Base-by-base conservation (phyloP, 1,140 invertebrate species). In the Luehdorfia chinensis region DNA sequence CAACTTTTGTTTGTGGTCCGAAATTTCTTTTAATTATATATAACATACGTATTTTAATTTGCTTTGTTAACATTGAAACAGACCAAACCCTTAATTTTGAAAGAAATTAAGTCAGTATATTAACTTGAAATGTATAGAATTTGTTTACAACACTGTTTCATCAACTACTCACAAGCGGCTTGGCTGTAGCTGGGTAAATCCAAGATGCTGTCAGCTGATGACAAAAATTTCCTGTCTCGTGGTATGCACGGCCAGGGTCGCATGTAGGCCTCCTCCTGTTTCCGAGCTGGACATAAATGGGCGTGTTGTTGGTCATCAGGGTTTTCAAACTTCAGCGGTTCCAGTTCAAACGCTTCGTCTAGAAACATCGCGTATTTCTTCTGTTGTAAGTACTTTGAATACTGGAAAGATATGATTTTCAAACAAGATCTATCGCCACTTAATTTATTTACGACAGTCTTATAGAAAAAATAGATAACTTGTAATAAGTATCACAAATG, bases 171-270 rank as follows among this genome's bases (percentile, higher is more conserved):
- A 84, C 80, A 83, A 12, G 51, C 39, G 5, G 76, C 75, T 30
- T 63, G 49, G 31, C 77, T 74, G 25, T 80, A 84, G 9, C 52
- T 55, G 3, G 80, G 80, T 9, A 84, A 31, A 36, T 84, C 80
- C 7, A 84, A 50, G 3, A 84, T 68, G 46, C 69, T 84, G 28
- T 80, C 71, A n/a, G 76, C 76, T 1, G 76, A 70, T 0, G 71
- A 66, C n/a, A 84, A 55, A 33, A 63, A 77, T 12, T 55, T 55
- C 37, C 54, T 68, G 25, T 62, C 66, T 12, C 78, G 48, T 2
- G 80, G 80, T 0, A 47, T 27, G 21, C 80, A 84, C 0, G 81
- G 81, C 81, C 81, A 83, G 9, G 53, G 50, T 21, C 52, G 50
- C 6, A 55, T 33, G 4, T 6, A n/a, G n/a, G n/a, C 2, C 6